phyloP scores from a whole-genome alignment of 2,888 invertebrate genomes.

The Agriopis leucophaearia region DNA sequence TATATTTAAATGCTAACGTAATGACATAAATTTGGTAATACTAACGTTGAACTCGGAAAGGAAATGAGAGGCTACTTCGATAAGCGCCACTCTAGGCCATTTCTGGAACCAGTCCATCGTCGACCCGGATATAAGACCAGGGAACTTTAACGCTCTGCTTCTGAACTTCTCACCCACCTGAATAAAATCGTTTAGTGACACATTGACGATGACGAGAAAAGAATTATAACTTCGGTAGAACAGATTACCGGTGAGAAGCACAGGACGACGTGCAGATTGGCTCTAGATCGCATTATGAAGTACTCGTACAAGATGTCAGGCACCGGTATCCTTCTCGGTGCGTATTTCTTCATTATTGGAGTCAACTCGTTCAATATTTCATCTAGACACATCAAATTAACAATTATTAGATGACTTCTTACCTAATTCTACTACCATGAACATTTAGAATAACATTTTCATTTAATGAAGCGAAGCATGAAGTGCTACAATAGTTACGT shows the following conservation, averaged over 20 bases:
- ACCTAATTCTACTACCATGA: neutral
- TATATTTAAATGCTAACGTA: too few species aligned
- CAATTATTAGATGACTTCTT: neutral
- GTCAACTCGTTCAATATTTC: slow-evolving; percentile 92
- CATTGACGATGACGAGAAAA: neutral
- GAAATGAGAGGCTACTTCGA: slow-evolving; percentile 94
- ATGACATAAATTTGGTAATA: neutral
- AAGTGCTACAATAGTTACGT: neutral
- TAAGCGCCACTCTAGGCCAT: slow-evolving; percentile 95
- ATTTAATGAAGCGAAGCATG: neutral
- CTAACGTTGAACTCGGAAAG: slow-evolving; percentile 87
- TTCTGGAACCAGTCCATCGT: slow-evolving; percentile 97
- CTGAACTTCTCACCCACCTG: slow-evolving; percentile 96
- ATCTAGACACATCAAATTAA: slow-evolving; percentile 75
- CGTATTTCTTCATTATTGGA: slow-evolving; percentile 93
- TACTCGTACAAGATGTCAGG: slow-evolving; percentile 95
- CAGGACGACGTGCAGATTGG: slow-evolving; percentile 93
- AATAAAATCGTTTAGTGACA: slow-evolving; percentile 16
- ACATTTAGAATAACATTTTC: neutral
- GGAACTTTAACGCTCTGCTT: slow-evolving; percentile 94
- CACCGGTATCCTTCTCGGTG: slow-evolving; percentile 91
- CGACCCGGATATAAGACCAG: slow-evolving; percentile 96
- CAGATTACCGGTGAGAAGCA: slow-evolving; percentile 94
- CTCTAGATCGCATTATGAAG: slow-evolving; percentile 92
- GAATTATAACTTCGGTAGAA: too few species aligned